A percentile compares a stretch with the other conserved stretches of the same genome.
Conservation (phyloP, 2,888 invertebrate species). For the Lithophane leautieri region DNA sequence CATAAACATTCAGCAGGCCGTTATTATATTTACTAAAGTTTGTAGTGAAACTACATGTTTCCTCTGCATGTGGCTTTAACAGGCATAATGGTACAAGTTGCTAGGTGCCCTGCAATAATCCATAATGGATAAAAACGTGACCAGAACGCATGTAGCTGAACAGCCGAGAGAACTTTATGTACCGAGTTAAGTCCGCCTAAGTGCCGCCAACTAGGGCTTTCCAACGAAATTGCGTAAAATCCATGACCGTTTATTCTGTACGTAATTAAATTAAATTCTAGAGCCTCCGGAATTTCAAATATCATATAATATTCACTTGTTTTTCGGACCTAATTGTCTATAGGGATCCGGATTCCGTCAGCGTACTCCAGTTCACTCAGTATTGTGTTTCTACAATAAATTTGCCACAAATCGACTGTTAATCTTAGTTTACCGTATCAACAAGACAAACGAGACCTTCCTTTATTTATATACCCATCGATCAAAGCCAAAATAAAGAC, state of each 20-base stretch:
- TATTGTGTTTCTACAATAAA: conserved; percentile 24
- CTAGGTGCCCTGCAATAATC: conserved; percentile 62
- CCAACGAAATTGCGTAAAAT: conserved; percentile 52
- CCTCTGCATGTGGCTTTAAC: conserved; percentile 52
- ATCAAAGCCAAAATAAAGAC: conserved; percentile 68
- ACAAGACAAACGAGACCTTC: conserved; percentile 57
- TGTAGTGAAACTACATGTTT: conserved; percentile 44
- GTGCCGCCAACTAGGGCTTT: conserved; percentile 61
- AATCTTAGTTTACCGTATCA: conserved; percentile 55
- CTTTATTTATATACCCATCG: conserved; percentile 61
- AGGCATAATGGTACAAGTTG: conserved; percentile 64
- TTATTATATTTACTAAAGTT: conserved; percentile 37
- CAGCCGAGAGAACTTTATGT: conserved; percentile 58
- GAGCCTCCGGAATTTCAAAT: background rate
- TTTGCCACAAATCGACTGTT: conserved; percentile 42
- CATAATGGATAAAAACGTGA: conserved; percentile 68
- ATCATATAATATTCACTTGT: background rate
- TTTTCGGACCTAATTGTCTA: conserved; percentile 5
- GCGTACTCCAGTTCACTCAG: conserved; percentile 14
- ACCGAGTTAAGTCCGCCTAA: conserved; percentile 52
- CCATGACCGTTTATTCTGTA: conserved; percentile 24
- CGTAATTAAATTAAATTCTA: conserved; percentile 24
- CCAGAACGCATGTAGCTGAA: conserved; percentile 63
- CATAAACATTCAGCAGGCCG: background rate
- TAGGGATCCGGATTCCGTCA: conserved; percentile 24